These are phyloP conservation scores for Macrobrachium nipponense DNA, from an alignment of 1,140 invertebrate species.

Conservation along the genomic window DNA sequence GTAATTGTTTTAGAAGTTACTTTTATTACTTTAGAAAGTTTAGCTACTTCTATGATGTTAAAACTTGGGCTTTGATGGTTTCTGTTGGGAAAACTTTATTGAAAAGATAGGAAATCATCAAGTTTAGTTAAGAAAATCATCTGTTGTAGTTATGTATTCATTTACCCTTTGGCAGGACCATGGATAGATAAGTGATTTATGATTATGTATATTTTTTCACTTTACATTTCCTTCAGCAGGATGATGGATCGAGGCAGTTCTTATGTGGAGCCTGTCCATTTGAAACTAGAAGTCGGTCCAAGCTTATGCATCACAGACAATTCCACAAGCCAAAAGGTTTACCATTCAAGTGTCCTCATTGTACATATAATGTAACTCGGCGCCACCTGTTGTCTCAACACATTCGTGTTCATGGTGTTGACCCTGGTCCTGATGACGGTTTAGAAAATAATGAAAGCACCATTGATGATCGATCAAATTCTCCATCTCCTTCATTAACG, in stretches of 20 bases:
- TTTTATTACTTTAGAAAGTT: no score
- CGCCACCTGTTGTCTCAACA: conserved; percentile 83
- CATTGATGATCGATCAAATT: conserved; percentile 52
- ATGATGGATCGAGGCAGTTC: conserved; percentile 72
- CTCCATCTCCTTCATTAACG: conserved; percentile 60
- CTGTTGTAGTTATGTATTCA: background rate
- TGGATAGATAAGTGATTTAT: background rate
- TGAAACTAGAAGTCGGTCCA: conserved; percentile 84
- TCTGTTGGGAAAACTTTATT: no score
- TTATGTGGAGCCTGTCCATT: conserved; percentile 82
- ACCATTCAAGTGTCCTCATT: conserved; percentile 82
- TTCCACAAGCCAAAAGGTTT: conserved; percentile 81
- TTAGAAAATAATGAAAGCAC: conserved; percentile 40
- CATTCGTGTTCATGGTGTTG: conserved; percentile 79
- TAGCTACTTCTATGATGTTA: no score
- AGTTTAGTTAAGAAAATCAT: no score
- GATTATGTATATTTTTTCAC: conserved; percentile 1
- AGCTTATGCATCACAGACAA: conserved; percentile 86
- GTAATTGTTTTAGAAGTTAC: no score
- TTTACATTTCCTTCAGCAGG: conserved; percentile 19
- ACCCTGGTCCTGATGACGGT: conserved; percentile 34
- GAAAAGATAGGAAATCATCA: no score
- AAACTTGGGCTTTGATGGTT: no score
- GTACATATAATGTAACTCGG: conserved; percentile 85
- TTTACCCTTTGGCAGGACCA: no score